Evolutionary conservation across 2,888 invertebrate species (phyloP).

Genomic region (Pollenia angustigena): DNA sequence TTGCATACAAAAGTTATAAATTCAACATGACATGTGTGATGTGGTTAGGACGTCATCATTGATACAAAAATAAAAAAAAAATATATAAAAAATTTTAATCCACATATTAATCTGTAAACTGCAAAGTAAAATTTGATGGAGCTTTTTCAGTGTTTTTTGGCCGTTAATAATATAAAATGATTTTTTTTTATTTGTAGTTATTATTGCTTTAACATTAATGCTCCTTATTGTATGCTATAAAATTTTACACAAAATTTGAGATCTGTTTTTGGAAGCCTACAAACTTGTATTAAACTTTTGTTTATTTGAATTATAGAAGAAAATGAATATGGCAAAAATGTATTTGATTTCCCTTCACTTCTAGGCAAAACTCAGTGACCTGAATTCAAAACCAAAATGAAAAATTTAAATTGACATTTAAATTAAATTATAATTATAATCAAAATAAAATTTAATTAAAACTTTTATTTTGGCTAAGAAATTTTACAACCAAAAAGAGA

Average conservation of each 20-base stretch:
- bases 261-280: conserved; percentile 8
- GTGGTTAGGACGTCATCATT: conserved; percentile 11
- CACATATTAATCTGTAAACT: conserved; percentile 28
- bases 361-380: conserved; percentile 35
- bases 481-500: background rate
- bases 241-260: background rate
- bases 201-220: background rate
- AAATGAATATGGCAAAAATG: background rate
- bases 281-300: background rate
- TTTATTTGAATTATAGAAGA: background rate
- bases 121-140: conserved; percentile 14
- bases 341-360: background rate
- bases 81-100: background rate
- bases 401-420: conserved; percentile 21
- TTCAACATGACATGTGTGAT: conserved; percentile 16
- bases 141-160: background rate
- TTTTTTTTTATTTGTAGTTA: background rate
- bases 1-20: conserved; percentile 21
- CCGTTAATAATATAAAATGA: background rate
- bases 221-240: background rate
- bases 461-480: background rate
- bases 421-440: background rate
- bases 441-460: conserved; percentile 17
- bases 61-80: background rate
- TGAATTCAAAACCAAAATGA: conserved; percentile 25